Evolutionary conservation across 2,113 vertebrate genomes (phyloP), one percentile per base, ranked within the genome.

Genomic region (Sminthopsis crassicaudata): DNA sequence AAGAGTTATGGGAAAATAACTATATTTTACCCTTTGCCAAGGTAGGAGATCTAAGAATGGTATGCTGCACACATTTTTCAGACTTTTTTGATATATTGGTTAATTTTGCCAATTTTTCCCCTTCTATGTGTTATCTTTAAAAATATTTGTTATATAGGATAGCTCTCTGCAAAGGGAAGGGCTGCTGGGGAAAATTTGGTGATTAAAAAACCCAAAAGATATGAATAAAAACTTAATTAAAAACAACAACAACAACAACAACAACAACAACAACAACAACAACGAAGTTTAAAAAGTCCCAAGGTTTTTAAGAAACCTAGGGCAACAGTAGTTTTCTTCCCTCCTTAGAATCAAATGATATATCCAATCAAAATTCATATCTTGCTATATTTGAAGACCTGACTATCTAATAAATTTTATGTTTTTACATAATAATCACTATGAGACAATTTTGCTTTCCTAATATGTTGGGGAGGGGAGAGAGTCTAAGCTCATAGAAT

Each of bases 341-440:
- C 30, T 92, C 55, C 89, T 95, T 48, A 12, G 42, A 53, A 89
- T 51, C 88, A 94, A 94, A 94, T 60, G 92, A 84, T 30, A 53
- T n/a, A 94, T 94, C 24, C 54, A 55, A 19, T 89, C 36, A 51
- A 91, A 95, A 91, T 0, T 67, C 27, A 67, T 30, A 67, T 3
- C 27, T 67, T 14, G 26, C 30, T 57, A 27, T 7, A 8, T 57
- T 57, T 57, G 55, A 57, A 67, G 27, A 67, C 11, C 57, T 67
- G 57, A 36, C 57, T 14, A 36, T 67, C 30, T 6, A 67, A 67
- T 67, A 67, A 67, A 67, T 30, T 67, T 67, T 12, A 46, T 0
- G 42, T 53, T 25, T 57, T 84, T 5, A 12, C 54, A 55, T 2
- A 67, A 93, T 88, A 90, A 84, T 8, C 91, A 93, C 24, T 16